These are phyloP conservation scores for Crocodylus rhombifer DNA, from an alignment of 2,797 vertebrate species.

Conservation along the genomic window DNA sequence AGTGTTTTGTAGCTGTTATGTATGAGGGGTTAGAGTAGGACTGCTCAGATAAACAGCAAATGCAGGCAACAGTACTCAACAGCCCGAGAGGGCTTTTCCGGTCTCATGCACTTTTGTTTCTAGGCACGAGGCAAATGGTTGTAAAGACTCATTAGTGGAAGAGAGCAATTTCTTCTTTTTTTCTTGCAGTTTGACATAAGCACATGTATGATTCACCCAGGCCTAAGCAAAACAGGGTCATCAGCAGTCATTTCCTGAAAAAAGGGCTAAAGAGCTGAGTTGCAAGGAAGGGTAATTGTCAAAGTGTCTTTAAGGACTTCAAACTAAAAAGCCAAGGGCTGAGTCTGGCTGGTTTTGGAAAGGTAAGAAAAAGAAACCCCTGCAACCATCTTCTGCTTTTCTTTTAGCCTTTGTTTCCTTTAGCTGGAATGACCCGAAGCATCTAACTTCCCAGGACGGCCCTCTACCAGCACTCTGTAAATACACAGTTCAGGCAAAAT, in stretches of 20 bases:
- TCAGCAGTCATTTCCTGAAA: conserved; percentile 18
- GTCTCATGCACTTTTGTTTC: too few relatives aligned
- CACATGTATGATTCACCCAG: conserved; percentile 55
- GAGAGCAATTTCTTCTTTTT: background rate
- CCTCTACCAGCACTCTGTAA: background rate
- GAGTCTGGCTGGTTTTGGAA: background rate
- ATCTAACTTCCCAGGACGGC: conserved; percentile 47
- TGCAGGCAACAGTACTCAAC: too few relatives aligned
- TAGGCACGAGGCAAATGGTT: background rate
- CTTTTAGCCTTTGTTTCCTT: conserved; percentile 46
- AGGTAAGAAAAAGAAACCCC: conserved; percentile 38
- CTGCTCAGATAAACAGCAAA: too few relatives aligned
- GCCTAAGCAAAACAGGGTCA: conserved; percentile 41
- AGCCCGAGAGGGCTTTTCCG: too few relatives aligned
- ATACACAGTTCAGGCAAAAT: rapidly evolving
- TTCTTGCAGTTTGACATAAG: conserved; percentile 15
- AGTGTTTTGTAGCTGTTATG: too few relatives aligned
- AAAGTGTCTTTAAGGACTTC: background rate
- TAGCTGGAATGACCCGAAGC: conserved; percentile 27
- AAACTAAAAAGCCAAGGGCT: conserved; percentile 43
- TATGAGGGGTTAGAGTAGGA: too few relatives aligned
- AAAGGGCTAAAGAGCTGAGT: background rate
- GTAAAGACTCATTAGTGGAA: background rate
- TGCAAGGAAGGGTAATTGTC: conserved; percentile 20
- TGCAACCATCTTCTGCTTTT: conserved; percentile 41